A percentile compares a stretch with the other conserved stretches of the same genome.
phyloP scores from a whole-genome alignment of 2,888 invertebrate species.

The Drosophila pseudotakahashii region DNA sequence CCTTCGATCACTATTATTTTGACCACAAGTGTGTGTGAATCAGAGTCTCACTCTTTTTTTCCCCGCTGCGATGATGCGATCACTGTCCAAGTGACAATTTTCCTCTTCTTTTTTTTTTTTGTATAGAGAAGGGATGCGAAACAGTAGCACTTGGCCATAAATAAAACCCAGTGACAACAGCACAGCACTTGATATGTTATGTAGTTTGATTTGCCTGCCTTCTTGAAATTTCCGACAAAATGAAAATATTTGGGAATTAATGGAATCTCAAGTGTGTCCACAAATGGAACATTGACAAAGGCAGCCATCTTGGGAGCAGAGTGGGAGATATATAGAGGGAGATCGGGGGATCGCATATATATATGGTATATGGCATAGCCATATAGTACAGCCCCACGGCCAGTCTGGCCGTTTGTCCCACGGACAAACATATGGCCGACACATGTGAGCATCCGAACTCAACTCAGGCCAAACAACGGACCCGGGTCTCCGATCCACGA shows the following conservation, averaged over 20 bases:
- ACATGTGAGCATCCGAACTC: conserved; percentile 58
- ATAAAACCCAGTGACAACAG: conserved; percentile 54
- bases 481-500: conserved; percentile 26
- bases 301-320: conserved; percentile 8
- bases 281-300: conserved; percentile 71
- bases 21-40: not conserved
- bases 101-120: not conserved
- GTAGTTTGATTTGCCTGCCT: conserved; percentile 34
- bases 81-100: conserved; percentile 63
- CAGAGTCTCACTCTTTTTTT: conserved; percentile 4
- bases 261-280: conserved; percentile 80
- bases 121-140: conserved; percentile 12
- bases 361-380: not conserved
- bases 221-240: conserved; percentile 40
- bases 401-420: conserved; percentile 63
- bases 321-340: conserved; percentile 39
- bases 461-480: conserved; percentile 15
- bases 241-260: conserved; percentile 78
- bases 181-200: conserved; percentile 34
- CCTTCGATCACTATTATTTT: not conserved
- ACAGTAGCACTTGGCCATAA: conserved; percentile 51
- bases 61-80: conserved; percentile 23
- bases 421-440: conserved; percentile 78
- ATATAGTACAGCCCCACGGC: conserved; percentile 60
- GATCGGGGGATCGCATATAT: conserved; percentile 35